Evolutionary conservation across 1,140 invertebrate genomes (phyloP).

Genomic region (Pachyrhynchus sulphureomaculatus): DNA sequence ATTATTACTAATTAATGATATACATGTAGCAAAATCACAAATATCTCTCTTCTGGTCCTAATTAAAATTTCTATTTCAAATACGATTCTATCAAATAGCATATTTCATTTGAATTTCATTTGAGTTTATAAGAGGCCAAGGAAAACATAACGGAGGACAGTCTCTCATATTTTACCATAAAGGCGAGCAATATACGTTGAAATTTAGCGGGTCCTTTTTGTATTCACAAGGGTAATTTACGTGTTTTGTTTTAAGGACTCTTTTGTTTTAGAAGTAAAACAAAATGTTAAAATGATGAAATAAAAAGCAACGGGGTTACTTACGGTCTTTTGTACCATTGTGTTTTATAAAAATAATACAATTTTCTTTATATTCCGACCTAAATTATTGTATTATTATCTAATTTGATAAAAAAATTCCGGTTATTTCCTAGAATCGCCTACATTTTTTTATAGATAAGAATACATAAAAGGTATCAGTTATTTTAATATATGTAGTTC

Average conservation of each 20-base stretch:
- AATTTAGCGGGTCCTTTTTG: constrained; percentile 16
- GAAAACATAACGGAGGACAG: neutral
- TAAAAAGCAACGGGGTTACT: constrained; percentile 18
- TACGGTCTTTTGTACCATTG: constrained; percentile 12
- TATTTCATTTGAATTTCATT: too few species aligned
- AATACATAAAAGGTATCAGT: too few species aligned
- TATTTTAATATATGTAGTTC: too few species aligned
- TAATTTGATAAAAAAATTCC: too few species aligned
- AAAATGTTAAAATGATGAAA: constrained; percentile 12
- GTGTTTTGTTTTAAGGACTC: constrained; percentile 20
- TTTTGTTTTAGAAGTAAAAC: constrained; percentile 25
- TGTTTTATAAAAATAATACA: constrained; percentile 1
- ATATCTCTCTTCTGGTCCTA: too few species aligned
- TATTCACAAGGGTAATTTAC: constrained; percentile 23
- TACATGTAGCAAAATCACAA: too few species aligned
- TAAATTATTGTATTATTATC: neutral
- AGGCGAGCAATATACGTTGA: neutral
- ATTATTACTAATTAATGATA: too few species aligned
- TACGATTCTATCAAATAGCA: too few species aligned
- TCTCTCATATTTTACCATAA: too few species aligned
- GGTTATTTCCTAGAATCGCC: too few species aligned
- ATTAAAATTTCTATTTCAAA: too few species aligned
- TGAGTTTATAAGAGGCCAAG: neutral
- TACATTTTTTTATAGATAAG: too few species aligned
- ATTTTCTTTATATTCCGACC: neutral